These are phyloP conservation scores for Chiridota heheva DNA, from an alignment of 35 echinoderm and acorn worm species.

Conservation along the genomic window DNA sequence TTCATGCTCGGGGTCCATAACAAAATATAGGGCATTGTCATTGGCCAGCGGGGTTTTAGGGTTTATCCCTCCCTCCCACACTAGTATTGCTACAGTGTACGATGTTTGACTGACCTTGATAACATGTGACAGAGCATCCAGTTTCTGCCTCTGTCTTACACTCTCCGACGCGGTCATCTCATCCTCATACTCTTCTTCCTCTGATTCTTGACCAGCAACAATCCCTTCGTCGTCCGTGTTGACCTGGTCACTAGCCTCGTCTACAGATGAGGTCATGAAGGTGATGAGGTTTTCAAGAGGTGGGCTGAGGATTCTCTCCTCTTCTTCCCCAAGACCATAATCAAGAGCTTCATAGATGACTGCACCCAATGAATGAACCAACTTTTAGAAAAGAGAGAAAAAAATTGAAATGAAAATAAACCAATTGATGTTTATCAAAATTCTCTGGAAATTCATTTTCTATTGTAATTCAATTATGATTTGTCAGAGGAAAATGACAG, in stretches of 20 bases:
- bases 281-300: constrained; percentile 22
- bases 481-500: too few relatives aligned
- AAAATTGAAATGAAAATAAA: not conserved
- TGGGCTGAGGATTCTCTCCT: constrained; percentile 35
- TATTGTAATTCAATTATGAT: too few relatives aligned
- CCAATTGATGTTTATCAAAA: not conserved
- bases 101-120: constrained; percentile 17
- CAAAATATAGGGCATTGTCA: too few relatives aligned
- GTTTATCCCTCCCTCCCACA: too few relatives aligned
- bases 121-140: constrained; percentile 20
- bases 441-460: too few relatives aligned
- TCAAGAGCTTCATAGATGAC: constrained; percentile 23
- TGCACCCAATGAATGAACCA: constrained; percentile 31
- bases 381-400: constrained; percentile 19
- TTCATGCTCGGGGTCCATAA: too few relatives aligned
- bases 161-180: too few relatives aligned
- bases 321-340: constrained; percentile 36
- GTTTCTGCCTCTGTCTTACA: too few relatives aligned
- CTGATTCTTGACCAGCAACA: constrained; percentile 27
- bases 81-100: too few relatives aligned
- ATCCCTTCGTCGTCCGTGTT: constrained; percentile 41
- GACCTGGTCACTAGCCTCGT: constrained; percentile 7
- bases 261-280: constrained; percentile 17
- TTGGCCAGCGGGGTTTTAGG: too few relatives aligned
- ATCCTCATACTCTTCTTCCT: constrained; percentile 21